Evolutionary conservation across 2,113 vertebrate species (phyloP), one percentile per base, ranked within the genome.

Genomic region (Boleophthalmus pectinirostris): DNA sequence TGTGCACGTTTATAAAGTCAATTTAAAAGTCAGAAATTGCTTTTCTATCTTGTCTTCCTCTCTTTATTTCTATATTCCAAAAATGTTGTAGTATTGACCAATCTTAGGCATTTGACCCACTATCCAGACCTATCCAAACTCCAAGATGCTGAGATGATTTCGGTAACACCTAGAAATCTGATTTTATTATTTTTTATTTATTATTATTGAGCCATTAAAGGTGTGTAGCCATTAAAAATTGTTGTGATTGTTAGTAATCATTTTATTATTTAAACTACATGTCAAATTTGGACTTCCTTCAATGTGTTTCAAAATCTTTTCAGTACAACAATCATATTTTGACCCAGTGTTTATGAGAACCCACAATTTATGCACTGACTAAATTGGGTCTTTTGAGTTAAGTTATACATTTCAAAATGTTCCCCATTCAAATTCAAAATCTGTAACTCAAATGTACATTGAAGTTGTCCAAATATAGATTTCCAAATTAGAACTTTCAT

Each of bases 201-300:
- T 58, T 58, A 58, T 58, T 25, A 25, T 6, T 25, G 23, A 24
- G 21, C 12, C 2, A 1, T 58, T 0, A 24, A 29, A 15, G 3
- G 23, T 58, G 56, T 58, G 56, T 58, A 58, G 56, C 24, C 24
- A 29, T 58, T 29, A 58, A 15, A 58, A 58, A 58, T 23, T 58
- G 56, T 25, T 25, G 11, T 24, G 2, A 58, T 25, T 24, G 21
- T 25, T 58, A n/a, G n/a, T n/a, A 14, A 58, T 58, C 13, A 24
- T 58, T 58, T 58, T 58, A 15, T 13, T 29, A 25, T 58, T 58
- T 25, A 15, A n/a, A 54, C 8, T 29, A 29, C 29, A 29, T 29
- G 29, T 54, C 9, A n/a, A 58, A 58, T 15, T 15, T 58, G 24
- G 11, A 58, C 13, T 14, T 25, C 21, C 56, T 15, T 58, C 6